Evolutionary conservation across 2,888 invertebrate species (phyloP).

Genomic region (Standfussiana lucernea): DNA sequence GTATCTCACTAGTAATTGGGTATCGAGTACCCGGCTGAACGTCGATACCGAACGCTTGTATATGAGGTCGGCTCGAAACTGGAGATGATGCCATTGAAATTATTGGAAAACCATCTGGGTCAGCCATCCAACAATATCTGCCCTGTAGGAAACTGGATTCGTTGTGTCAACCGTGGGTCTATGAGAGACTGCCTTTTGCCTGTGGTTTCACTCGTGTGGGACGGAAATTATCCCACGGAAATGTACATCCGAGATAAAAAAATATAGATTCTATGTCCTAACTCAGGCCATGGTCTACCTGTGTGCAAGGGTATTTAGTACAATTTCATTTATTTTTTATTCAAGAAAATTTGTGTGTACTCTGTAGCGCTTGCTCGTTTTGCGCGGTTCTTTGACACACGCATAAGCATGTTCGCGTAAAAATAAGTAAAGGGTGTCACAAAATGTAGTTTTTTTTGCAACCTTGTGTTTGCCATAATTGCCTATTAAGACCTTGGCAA

Average conservation of each 20-base stretch:
- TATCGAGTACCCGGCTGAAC: conserved; percentile 4
- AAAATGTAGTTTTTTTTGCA: too few species aligned
- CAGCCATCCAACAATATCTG: background rate
- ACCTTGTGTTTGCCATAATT: too few species aligned
- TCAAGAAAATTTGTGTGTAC: background rate
- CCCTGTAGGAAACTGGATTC: background rate
- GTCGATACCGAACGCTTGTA: conserved; percentile 12
- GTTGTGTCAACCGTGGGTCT: background rate
- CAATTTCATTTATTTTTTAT: background rate
- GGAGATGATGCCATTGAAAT: conserved; percentile 28
- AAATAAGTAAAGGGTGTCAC: background rate
- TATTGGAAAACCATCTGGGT: conserved; percentile 37
- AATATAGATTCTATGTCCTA: background rate
- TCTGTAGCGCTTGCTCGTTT: background rate
- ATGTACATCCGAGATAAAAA: background rate
- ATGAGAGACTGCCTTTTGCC: too few species aligned
- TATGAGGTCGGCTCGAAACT: conserved; percentile 9
- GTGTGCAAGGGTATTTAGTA: background rate
- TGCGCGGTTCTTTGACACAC: background rate
- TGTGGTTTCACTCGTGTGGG: background rate
- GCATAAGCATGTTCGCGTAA: background rate
- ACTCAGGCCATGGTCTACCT: background rate
- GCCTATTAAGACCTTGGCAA: too few species aligned
- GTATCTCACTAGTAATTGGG: background rate
- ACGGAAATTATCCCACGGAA: background rate